A percentile compares a stretch with the other conserved stretches of the same genome.
phyloP scores from a whole-genome alignment of 2,888 invertebrate species.

The Diachrysia chrysitis region DNA sequence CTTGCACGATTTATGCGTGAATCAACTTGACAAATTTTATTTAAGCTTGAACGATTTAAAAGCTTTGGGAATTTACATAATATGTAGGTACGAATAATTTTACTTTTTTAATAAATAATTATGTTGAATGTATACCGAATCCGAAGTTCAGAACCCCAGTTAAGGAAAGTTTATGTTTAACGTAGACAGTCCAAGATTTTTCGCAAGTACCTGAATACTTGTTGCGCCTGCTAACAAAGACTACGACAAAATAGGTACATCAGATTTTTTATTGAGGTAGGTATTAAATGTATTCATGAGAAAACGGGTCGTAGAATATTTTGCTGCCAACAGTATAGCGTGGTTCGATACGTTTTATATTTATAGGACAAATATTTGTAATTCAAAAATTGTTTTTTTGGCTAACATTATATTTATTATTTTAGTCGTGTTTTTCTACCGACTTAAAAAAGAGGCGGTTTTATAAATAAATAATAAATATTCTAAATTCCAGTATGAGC shows the following conservation, averaged over 20 bases:
- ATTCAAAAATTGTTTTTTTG: neutral
- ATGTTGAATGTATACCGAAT: neutral
- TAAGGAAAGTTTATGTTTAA: neutral
- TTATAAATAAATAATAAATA: no score
- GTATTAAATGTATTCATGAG: neutral
- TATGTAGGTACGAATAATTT: no score
- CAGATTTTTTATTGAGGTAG: conserved; percentile 4
- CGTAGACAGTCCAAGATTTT: neutral
- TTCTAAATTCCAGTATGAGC: no score
- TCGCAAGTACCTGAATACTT: neutral
- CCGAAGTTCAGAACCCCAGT: neutral
- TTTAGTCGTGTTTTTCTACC: no score
- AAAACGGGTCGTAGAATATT: neutral
- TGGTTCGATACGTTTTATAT: neutral
- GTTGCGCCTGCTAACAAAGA: neutral
- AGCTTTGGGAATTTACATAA: no score
- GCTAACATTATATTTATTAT: neutral
- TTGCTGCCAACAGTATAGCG: neutral
- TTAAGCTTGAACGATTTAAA: no score
- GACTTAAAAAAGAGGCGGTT: no score
- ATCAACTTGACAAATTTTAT: no score
- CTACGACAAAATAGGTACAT: conserved; percentile 4
- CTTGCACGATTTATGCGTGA: no score
- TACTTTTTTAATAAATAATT: no score
- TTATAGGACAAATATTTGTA: neutral